Percentiles rank a stretch among this genome's conserved stretches.
These are phyloP conservation scores for Cosmorhoe ocellata DNA, from an alignment of 2,888 invertebrate species.

Conservation along the genomic window DNA sequence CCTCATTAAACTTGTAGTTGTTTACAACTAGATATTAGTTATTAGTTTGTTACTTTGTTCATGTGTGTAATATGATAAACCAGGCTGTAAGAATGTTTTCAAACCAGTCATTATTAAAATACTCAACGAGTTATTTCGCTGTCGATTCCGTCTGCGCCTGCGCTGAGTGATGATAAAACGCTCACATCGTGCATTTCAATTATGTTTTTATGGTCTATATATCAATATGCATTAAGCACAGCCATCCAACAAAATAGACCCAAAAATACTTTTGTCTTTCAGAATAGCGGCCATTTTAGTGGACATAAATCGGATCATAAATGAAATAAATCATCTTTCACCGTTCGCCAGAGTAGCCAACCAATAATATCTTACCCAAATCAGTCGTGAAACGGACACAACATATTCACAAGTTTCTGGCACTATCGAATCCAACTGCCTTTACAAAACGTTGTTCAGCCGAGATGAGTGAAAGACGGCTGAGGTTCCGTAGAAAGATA, in stretches of 20 bases:
- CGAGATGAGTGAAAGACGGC: background rate
- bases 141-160: background rate
- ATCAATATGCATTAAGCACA: slow-evolving; percentile 8
- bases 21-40: too few relatives aligned
- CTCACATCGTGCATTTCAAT: slow-evolving; percentile 11
- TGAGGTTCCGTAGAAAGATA: too few relatives aligned
- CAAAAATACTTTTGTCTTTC: slow-evolving; percentile 14
- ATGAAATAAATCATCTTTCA: slow-evolving; percentile 21
- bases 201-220: slow-evolving; percentile 13
- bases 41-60: too few relatives aligned
- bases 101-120: too few relatives aligned
- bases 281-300: slow-evolving; percentile 9
- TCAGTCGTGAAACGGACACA: slow-evolving; percentile 45
- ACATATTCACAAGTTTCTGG: background rate
- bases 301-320: slow-evolving; percentile 14
- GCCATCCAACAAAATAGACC: background rate
- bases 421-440: slow-evolving; percentile 1
- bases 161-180: background rate
- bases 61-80: too few relatives aligned
- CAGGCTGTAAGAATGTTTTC: too few relatives aligned
- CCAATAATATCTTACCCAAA: slow-evolving; percentile 30
- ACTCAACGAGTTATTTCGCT: slow-evolving; percentile 1
- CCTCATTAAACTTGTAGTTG: too few relatives aligned
- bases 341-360: slow-evolving; percentile 12
- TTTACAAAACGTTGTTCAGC: too few relatives aligned